Base-by-base conservation (phyloP, 2,888 invertebrate species). In the Lamellibrachia columna region DNA sequence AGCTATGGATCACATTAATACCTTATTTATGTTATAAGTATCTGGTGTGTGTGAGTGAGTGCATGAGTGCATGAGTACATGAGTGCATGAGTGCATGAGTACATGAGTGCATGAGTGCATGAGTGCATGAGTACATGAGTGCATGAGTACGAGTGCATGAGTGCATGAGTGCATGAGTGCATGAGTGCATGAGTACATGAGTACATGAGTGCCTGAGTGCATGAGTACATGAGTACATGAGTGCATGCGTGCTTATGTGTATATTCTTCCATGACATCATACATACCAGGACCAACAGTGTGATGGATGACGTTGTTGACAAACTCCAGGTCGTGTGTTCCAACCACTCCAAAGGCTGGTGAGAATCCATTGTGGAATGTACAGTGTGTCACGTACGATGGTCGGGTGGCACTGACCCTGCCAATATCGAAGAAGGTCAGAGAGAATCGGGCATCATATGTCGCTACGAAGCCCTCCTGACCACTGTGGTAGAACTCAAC, bases 361-460 rank as follows among this genome's bases (percentile, higher is more conserved):
- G 94, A 94, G 93, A 95, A 95, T 0, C 95, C 95, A 93, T 95
- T 93, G 90, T 95, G 95, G 94, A 96, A 96, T 8, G 95, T 92
- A 93, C 95, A 95, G 55, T 94, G 94, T 7, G 93, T 92, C 2
- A 96, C 94, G 92, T 94, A 95, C 2, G 95, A 95, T 28, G 95
- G 95, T 15, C 75, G 75, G 22, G 22, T 22, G 75, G 22, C 6
- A 53, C 91, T 93, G 40, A 93, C 93, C 22, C 92, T 90, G 11
- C 94, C 94, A 28, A 93, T 90, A 90, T 94, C 92, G 7, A 94
- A 92, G 58, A 93, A 94, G 7, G 94, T 92, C 40, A 95, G 55
- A 52, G 94, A 92, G 92, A 92, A 94, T 28, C 95, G 93, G 22
- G 94, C 94, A 92, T 95, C 95, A 90, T 94, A 93, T 6, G 90